Conservation (phyloP, 2,888 invertebrate species). For the Lepidonotus clava region DNA sequence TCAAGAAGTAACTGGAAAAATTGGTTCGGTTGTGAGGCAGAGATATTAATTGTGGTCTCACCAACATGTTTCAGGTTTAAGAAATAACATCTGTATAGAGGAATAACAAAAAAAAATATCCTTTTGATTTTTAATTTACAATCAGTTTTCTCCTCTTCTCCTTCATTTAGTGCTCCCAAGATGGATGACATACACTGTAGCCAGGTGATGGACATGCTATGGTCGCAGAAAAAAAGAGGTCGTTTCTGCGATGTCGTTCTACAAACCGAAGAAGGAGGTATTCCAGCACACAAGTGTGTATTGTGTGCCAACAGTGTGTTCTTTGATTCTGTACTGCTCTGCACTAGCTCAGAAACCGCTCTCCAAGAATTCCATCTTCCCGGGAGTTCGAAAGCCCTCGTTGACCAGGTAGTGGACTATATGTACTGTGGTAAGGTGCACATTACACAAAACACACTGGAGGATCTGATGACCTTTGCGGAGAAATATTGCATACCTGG, state of each 20-base stretch:
- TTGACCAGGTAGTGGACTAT: background rate
- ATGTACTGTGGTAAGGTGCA: slow-evolving; percentile 38
- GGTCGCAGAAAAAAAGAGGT: background rate
- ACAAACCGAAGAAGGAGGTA: background rate
- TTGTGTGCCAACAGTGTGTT: slow-evolving; percentile 9
- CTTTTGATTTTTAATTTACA: too few relatives aligned
- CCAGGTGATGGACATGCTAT: background rate
- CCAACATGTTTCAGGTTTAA: too few relatives aligned
- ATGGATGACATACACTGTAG: background rate
- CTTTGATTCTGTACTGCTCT: background rate
- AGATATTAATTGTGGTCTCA: too few relatives aligned
- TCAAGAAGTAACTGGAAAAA: too few relatives aligned
- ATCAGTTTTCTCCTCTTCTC: too few relatives aligned
- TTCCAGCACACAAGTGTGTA: background rate
- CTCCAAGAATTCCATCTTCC: background rate
- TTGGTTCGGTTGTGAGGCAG: too few relatives aligned
- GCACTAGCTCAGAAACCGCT: background rate
- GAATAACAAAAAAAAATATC: too few relatives aligned
- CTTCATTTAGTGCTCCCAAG: too few relatives aligned
- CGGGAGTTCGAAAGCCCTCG: background rate
- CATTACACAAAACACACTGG: background rate
- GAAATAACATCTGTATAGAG: too few relatives aligned
- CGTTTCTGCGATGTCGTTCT: background rate
- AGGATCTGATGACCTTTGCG: background rate
- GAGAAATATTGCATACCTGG: background rate